Percentiles rank a stretch among this genome's conserved stretches.
These are phyloP conservation scores for Chymomyza amoena DNA, from an alignment of 2,888 invertebrate genomes.

Conservation along the genomic window DNA sequence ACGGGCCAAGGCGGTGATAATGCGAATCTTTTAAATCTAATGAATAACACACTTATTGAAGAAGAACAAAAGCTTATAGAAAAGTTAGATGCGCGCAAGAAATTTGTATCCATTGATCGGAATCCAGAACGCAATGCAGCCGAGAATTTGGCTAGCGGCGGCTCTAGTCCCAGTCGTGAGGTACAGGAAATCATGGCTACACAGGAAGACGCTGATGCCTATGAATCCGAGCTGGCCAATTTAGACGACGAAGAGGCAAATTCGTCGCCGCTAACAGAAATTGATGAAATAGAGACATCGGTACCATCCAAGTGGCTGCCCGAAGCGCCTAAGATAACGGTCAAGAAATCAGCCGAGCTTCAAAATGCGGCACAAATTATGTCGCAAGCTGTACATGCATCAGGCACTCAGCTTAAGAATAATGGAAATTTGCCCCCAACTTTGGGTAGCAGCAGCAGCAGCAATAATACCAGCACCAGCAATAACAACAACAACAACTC, in stretches of 20 bases:
- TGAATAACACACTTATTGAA: slow-evolving; percentile 77
- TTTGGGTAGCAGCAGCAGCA: slow-evolving; percentile 32
- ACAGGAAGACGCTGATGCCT: slow-evolving; percentile 79
- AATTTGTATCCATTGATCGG: slow-evolving; percentile 72
- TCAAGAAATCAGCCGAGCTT: slow-evolving; percentile 74
- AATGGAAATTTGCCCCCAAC: slow-evolving; percentile 61
- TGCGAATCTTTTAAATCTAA: slow-evolving; percentile 73
- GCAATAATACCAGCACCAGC: slow-evolving; percentile 27
- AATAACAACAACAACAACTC: slow-evolving; percentile 47
- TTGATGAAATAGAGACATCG: slow-evolving; percentile 12
- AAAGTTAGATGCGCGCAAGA: slow-evolving; percentile 73
- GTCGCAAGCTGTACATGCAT: slow-evolving; percentile 71
- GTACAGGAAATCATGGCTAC: slow-evolving; percentile 91
- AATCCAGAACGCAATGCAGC: slow-evolving; percentile 68
- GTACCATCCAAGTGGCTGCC: slow-evolving; percentile 37
- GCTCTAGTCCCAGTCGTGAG: slow-evolving; percentile 93
- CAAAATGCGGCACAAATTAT: slow-evolving; percentile 77
- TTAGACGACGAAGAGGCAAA: slow-evolving; percentile 48
- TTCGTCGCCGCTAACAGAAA: slow-evolving; percentile 43
- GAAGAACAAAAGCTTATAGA: slow-evolving; percentile 76
- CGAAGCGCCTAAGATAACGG: slow-evolving; percentile 64
- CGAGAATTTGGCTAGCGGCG: slow-evolving; percentile 84
- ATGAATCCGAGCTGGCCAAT: slow-evolving; percentile 44
- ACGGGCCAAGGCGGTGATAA: slow-evolving; percentile 70
- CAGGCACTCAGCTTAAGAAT: slow-evolving; percentile 48